Percentiles rank a stretch among this genome's conserved stretches.
Conservation (phyloP, 2,888 invertebrate genomes). For the Halictus ligatus region DNA sequence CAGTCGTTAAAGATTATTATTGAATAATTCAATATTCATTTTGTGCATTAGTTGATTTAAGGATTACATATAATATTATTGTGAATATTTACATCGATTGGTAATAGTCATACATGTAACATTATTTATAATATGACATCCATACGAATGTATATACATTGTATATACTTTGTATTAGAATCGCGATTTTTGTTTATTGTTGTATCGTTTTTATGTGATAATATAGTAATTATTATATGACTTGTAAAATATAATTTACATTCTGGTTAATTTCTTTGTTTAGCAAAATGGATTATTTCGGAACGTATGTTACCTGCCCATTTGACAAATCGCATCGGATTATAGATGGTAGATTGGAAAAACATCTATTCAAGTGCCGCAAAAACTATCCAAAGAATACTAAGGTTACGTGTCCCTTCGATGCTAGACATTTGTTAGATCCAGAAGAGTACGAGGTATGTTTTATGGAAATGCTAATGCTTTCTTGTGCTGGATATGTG, state of each 20-base stretch:
- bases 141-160: neutral
- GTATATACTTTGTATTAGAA: neutral
- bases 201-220: neutral
- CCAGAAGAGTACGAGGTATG: constrained; percentile 21
- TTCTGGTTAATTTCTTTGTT: neutral
- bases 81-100: neutral
- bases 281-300: neutral
- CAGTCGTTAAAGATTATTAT: neutral
- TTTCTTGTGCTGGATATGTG: neutral
- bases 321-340: constrained; percentile 51
- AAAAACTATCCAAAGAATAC: neutral
- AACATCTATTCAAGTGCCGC: constrained; percentile 45
- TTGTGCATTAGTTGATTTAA: neutral
- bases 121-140: neutral
- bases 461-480: neutral
- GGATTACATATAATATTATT: neutral
- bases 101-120: neutral
- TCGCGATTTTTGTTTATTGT: neutral
- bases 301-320: constrained; percentile 31
- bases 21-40: neutral
- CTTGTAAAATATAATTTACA: neutral
- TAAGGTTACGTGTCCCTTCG: constrained; percentile 12
- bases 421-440: constrained; percentile 39
- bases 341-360: neutral
- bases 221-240: neutral